These are phyloP conservation scores for Ditylenchus dipsaci DNA, from an alignment of 1,140 invertebrate species.

Conservation along the genomic window DNA sequence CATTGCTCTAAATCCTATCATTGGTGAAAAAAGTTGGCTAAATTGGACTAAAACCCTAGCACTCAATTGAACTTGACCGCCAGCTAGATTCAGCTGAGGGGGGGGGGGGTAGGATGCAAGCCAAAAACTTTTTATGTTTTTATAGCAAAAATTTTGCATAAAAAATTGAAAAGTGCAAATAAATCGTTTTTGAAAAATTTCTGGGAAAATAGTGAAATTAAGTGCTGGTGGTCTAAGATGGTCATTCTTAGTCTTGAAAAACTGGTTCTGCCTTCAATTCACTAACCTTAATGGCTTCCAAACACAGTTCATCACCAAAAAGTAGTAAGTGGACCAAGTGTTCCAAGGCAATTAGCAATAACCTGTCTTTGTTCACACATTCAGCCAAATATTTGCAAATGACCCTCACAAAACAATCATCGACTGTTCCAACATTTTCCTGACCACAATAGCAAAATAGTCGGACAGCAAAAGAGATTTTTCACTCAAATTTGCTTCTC, in stretches of 20 bases:
- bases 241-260: too few species aligned
- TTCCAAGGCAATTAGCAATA: constrained; percentile 24
- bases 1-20: constrained; percentile 1
- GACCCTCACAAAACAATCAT: constrained; percentile 30
- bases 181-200: background rate
- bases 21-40: background rate
- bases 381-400: constrained; percentile 28
- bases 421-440: constrained; percentile 30
- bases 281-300: constrained; percentile 28
- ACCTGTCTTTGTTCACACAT: constrained; percentile 18
- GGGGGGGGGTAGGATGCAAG: too few species aligned
- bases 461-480: constrained; percentile 14
- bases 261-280: too few species aligned
- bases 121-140: too few species aligned
- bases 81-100: background rate
- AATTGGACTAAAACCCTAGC: too few species aligned
- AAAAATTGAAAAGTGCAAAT: too few species aligned
- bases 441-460: constrained; percentile 29
- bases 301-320: constrained; percentile 31
- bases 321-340: constrained; percentile 29
- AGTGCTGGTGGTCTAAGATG: too few species aligned
- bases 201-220: background rate
- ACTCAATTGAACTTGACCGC: background rate
- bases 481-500: constrained; percentile 4
- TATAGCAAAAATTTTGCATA: too few species aligned